Evolutionary conservation across 2,888 invertebrate genomes (phyloP).

Genomic region (Abrostola triplasia): DNA sequence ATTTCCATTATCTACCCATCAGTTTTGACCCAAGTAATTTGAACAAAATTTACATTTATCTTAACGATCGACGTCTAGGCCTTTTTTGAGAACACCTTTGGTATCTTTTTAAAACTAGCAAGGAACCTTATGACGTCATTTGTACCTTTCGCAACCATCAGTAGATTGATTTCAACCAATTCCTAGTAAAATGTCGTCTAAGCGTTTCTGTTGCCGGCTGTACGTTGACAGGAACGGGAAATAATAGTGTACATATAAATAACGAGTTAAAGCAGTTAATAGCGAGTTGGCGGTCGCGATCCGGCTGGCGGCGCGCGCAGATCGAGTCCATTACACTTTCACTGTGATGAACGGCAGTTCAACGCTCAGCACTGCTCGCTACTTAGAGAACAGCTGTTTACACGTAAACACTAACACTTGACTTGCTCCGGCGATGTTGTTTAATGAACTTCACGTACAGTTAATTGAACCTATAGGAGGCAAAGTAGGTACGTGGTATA

Average conservation of each 20-base stretch:
- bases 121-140: no score
- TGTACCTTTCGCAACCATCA: no score
- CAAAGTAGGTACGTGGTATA: neutral
- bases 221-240: slow-evolving; percentile 55
- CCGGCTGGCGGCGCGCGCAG: slow-evolving; percentile 42
- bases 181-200: slow-evolving; percentile 17
- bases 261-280: slow-evolving; percentile 49
- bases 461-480: slow-evolving; percentile 2
- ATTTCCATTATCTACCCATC: no score
- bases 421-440: slow-evolving; percentile 2
- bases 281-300: slow-evolving; percentile 34
- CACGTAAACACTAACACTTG: slow-evolving; percentile 24
- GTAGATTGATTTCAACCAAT: no score
- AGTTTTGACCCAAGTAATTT: no score
- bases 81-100: no score
- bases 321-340: slow-evolving; percentile 58
- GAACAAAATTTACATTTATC: no score
- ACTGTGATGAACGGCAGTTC: slow-evolving; percentile 60
- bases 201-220: slow-evolving; percentile 31
- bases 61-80: no score
- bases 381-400: slow-evolving; percentile 52
- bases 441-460: slow-evolving; percentile 5
- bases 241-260: slow-evolving; percentile 44
- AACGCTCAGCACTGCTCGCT: slow-evolving; percentile 65
- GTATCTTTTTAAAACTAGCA: no score